phyloP scores from a whole-genome alignment of 2,113 vertebrate species.

The human (Homo sapiens) region DNA sequence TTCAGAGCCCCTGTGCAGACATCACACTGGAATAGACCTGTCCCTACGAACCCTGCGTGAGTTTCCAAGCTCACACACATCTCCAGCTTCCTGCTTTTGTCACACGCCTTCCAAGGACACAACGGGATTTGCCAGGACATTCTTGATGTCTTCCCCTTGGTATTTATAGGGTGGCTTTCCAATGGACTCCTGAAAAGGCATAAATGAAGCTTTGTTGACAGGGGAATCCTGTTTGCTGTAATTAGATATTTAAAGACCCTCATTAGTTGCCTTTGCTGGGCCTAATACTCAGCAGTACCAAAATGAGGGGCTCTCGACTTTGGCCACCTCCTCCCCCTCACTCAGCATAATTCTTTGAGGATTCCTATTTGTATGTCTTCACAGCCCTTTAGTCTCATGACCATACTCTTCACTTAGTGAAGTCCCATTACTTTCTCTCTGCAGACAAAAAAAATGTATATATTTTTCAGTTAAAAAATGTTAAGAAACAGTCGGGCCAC shows the following conservation, averaged over 20 bases:
- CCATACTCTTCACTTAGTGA: conserved; percentile 55
- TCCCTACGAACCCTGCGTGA: too few species aligned
- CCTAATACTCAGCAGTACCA: conserved; percentile 49
- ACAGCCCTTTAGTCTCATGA: background rate
- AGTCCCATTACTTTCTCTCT: conserved; percentile 47
- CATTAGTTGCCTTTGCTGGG: conserved; percentile 64
- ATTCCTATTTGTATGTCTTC: background rate
- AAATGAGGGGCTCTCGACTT: conserved; percentile 44
- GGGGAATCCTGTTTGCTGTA: conserved; percentile 73
- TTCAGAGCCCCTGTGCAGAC: background rate
- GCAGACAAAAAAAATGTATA: background rate
- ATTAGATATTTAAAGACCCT: conserved; percentile 73
- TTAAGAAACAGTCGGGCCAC: conserved; percentile 56
- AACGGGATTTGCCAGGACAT: background rate
- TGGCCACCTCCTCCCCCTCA: background rate
- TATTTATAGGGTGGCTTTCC: conserved; percentile 62
- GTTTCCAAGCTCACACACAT: background rate
- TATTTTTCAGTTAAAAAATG: conserved; percentile 42
- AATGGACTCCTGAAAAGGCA: conserved; percentile 33
- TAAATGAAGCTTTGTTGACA: conserved; percentile 51
- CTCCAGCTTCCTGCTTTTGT: background rate
- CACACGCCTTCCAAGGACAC: background rate
- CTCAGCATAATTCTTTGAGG: background rate
- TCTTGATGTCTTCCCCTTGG: background rate
- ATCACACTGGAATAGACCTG: background rate